Base-by-base conservation (phyloP, 2,888 invertebrate species). In the Pachydiplax longipennis region DNA sequence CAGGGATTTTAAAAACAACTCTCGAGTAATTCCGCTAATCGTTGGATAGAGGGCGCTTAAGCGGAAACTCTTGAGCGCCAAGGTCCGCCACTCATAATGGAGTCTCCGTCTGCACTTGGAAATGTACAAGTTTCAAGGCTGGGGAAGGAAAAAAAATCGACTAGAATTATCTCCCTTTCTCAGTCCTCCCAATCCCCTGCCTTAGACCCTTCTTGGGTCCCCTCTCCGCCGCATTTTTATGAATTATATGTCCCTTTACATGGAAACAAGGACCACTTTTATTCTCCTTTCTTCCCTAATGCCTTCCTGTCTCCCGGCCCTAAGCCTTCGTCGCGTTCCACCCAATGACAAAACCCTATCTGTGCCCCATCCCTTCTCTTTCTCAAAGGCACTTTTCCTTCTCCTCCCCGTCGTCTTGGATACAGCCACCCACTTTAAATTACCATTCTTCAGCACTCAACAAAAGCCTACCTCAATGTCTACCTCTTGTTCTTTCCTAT, bases 211-310 rank as follows among this genome's bases (percentile, higher is more conserved):
- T 25, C 37, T 48, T 10, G 6, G 44, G 44, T 10, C 44, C 44
- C 83, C 37, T 87, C 58, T 31, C 58, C 31, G 37, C 37, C 35
- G 61, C 73, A 87, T 87, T 87, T 87, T 87, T 87, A 87, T 87
- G 87, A 87, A 87, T 87, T 87, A 87, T 87, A 87, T 61, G 61
- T 87, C 65, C 87, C 87, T 65, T 25, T 40, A 65, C 87, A 87
- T 31, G 87, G 87, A 87, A 87, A 87, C 87, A 87, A 87, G 87
- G 87, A 22, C 87, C 87, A 65, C 87, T 37, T 83, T 61, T 35
- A 83, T 83, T 61, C 83, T 22, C 58, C 65, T 58, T 48, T 40
- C 83, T 18, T 40, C 65, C 35, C 83, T 87, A 87, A 87, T 87
- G 53, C 87, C 53, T 35, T 37, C 37, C 48, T 65, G 61, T 40